Conservation (phyloP, 2,113 vertebrate species). For the Aythya baeri region DNA sequence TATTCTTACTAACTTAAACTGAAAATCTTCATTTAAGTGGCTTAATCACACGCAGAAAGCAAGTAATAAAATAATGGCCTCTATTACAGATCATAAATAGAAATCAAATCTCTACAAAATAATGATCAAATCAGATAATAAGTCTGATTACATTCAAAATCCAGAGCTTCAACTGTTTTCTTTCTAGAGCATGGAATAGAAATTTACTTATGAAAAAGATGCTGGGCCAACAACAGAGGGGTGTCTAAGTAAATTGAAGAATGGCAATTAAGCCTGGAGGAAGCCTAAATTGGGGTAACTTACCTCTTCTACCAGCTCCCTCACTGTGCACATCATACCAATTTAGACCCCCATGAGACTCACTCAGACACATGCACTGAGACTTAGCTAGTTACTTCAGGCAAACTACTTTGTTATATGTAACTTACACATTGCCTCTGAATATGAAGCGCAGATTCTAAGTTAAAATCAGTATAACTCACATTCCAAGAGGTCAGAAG, state of each 20-base stretch:
- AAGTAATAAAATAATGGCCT: conserved; percentile 79
- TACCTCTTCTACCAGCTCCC: conserved; percentile 10
- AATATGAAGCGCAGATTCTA: background rate
- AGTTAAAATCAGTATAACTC: background rate
- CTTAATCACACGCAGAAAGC: conserved; percentile 75
- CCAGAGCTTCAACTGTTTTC: conserved; percentile 67
- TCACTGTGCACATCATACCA: background rate
- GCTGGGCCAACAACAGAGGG: conserved; percentile 39
- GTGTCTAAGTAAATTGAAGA: conserved; percentile 43
- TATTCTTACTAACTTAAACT: conserved; percentile 72
- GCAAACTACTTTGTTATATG: background rate
- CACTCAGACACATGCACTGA: background rate
- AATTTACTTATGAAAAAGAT: conserved; percentile 66
- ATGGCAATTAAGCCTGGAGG: conserved; percentile 41
- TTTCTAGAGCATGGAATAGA: conserved; percentile 67
- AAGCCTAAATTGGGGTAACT: conserved; percentile 26
- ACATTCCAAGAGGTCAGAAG: background rate
- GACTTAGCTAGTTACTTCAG: background rate
- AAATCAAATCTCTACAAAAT: conserved; percentile 77
- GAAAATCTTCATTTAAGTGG: conserved; percentile 77
- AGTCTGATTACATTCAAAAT: conserved; percentile 78
- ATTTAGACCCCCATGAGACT: background rate
- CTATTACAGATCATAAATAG: conserved; percentile 78
- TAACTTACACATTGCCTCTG: background rate
- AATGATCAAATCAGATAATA: conserved; percentile 81